Evolutionary conservation across 2,113 vertebrate species (phyloP), one percentile per base, ranked within the genome.

Genomic region (Lycaon pictus): DNA sequence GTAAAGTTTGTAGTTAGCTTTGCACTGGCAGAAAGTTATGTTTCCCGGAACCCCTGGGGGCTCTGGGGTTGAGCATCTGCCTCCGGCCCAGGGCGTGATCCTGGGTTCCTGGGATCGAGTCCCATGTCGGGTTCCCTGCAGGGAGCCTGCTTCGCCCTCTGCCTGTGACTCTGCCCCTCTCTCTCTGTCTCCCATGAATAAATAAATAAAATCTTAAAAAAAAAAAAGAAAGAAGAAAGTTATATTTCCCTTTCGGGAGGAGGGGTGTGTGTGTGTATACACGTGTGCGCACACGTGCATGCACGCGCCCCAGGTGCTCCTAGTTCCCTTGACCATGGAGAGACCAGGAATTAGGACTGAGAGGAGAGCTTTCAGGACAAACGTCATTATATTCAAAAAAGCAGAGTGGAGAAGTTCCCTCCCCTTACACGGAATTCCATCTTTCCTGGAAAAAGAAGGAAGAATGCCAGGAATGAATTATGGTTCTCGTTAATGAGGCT

Each of bases 381-480:
- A 79, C 11, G 37, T 56, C 32, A 55, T 67, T 74, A 15, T 76
- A 67, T 84, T 84, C 0, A 71, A 72, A 86, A 84, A 72, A 43
- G 1, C 43, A 67, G 48, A 74, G 32, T 60, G 15, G 60, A 32
- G 22, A 95, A 29, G 22, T 62, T 58, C 10, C 20, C 60, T 37
- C 48, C 20, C 35, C 35, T 22, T 43, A 48, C 15, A 20, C 35
- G 55, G 27, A 37, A 67, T 88, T 79, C 69, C 48, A 80, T 84
- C 37, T n/a, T 74, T 11, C 12, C 35, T 71, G 63, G 84, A 88
- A 80, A 84, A 76, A 74, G 12, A 94, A 51, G 63, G 43, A 56
- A 96, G 27, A 82, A 62, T 81, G 23, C 53, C 79, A 67, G 43
- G 67, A 81, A 43, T 77, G 67, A 71, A 29, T 92, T 92, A 74